phyloP scores from a whole-genome alignment of 2,113 vertebrate species.

The Pitta sordida region DNA sequence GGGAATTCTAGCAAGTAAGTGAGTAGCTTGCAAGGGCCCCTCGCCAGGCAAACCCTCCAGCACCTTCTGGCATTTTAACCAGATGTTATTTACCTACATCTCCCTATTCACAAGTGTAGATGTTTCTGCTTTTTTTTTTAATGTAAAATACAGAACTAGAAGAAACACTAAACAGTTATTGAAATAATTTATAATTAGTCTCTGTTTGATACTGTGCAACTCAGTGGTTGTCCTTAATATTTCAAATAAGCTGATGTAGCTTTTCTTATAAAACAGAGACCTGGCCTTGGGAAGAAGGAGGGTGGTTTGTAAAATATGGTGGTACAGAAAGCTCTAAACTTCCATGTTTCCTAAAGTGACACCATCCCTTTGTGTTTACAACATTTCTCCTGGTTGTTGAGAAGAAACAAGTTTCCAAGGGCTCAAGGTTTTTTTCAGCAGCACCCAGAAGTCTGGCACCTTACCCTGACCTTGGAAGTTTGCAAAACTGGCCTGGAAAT shows the following conservation, averaged over 20 bases:
- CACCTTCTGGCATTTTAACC: background rate
- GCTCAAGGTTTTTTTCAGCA: background rate
- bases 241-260: background rate
- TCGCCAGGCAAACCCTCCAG: background rate
- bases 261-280: background rate
- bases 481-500: constrained; percentile 30
- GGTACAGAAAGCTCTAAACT: background rate
- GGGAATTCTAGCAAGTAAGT: background rate
- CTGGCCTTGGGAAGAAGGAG: background rate
- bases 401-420: background rate
- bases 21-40: background rate
- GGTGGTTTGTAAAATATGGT: background rate
- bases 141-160: background rate
- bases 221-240: background rate
- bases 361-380: background rate
- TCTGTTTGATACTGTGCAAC: background rate
- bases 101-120: background rate
- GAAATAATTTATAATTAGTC: background rate
- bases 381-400: background rate
- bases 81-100: background rate
- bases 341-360: background rate
- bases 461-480: constrained; percentile 42
- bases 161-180: background rate
- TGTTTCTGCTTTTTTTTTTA: background rate
- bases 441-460: constrained; percentile 59